These are phyloP conservation scores for Chaetodon trifascialis DNA, from an alignment of 2,113 vertebrate species.

Conservation along the genomic window DNA sequence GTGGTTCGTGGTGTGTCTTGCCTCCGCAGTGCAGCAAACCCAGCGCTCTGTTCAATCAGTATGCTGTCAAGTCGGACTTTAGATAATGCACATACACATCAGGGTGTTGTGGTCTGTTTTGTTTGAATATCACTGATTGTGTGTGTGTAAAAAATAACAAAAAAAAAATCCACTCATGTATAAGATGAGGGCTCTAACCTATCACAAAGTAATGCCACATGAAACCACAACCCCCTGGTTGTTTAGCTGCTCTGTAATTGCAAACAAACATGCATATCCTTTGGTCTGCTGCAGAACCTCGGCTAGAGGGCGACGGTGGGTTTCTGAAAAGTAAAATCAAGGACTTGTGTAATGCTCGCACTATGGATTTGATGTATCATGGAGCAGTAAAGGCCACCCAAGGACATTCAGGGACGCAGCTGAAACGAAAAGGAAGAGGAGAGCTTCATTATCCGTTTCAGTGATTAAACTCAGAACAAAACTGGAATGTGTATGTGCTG, in stretches of 20 bases:
- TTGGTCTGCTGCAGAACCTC: constrained; percentile 72
- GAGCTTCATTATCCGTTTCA: constrained; percentile 82
- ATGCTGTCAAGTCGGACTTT: constrained; percentile 72
- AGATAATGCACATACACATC: constrained; percentile 71
- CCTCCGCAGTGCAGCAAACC: constrained; percentile 78
- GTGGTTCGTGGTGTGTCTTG: constrained; percentile 65
- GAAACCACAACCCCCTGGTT: constrained; percentile 63
- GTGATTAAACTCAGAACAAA: constrained; percentile 83
- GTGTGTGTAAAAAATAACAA: constrained; percentile 55
- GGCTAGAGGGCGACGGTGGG: constrained; percentile 35
- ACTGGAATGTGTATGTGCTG: constrained; percentile 68
- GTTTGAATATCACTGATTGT: constrained; percentile 72
- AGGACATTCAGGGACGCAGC: constrained; percentile 82
- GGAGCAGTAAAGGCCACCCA: constrained; percentile 68
- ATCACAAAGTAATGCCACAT: constrained; percentile 67
- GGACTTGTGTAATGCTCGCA: constrained; percentile 57
- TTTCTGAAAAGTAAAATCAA: constrained; percentile 52
- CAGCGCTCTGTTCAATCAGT: constrained; percentile 70
- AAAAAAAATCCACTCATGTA: constrained; percentile 49
- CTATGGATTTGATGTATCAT: constrained; percentile 63
- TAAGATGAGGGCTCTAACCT: constrained; percentile 60
- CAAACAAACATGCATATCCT: constrained; percentile 75
- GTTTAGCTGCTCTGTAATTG: constrained; percentile 71
- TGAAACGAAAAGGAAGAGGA: constrained; percentile 76
- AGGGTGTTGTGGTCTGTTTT: constrained; percentile 73